These are phyloP conservation scores for Chromobotia macracanthus DNA, from an alignment of 2,797 vertebrate genomes.

Conservation along the genomic window DNA sequence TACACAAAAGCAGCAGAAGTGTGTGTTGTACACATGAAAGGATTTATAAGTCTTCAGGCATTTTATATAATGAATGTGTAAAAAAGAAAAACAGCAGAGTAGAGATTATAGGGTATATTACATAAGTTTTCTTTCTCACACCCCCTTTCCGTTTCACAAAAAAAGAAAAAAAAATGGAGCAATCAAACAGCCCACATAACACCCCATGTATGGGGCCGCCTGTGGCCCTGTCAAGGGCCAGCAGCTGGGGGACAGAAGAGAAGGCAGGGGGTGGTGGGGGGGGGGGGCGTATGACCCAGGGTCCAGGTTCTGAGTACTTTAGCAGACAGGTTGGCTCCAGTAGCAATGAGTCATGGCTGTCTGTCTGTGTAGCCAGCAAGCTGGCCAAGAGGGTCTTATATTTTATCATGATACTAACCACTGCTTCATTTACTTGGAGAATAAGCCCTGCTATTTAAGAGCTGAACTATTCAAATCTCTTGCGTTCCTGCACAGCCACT, in stretches of 20 bases:
- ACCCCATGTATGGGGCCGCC: constrained; percentile 52
- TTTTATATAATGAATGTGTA: constrained; percentile 13
- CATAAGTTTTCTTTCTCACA: constrained; percentile 55
- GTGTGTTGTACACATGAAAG: constrained; percentile 1
- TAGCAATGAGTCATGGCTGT: constrained; percentile 61
- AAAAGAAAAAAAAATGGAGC: constrained; percentile 51
- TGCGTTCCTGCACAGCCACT: constrained; percentile 8
- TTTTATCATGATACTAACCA: constrained; percentile 60
- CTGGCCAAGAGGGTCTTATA: constrained; percentile 50
- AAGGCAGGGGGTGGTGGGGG: constrained; percentile 40
- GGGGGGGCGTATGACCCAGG: constrained; percentile 40
- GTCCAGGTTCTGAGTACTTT: constrained; percentile 57
- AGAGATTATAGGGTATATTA: constrained; percentile 48
- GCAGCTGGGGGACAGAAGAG: constrained; percentile 46
- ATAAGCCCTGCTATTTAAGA: constrained; percentile 43
- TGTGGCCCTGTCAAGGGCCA: constrained; percentile 49
- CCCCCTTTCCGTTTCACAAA: constrained; percentile 53
- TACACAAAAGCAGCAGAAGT: constrained; percentile 28
- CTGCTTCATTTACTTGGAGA: constrained; percentile 54
- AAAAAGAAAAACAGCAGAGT: constrained; percentile 34
- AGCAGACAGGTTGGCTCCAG: constrained; percentile 61
- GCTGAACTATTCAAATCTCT: not conserved
- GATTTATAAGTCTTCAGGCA: not conserved
- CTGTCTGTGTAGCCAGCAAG: constrained; percentile 56
- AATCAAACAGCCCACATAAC: constrained; percentile 53